Conservation (phyloP, 2,113 vertebrate genomes). For the Tupaia chinensis region DNA sequence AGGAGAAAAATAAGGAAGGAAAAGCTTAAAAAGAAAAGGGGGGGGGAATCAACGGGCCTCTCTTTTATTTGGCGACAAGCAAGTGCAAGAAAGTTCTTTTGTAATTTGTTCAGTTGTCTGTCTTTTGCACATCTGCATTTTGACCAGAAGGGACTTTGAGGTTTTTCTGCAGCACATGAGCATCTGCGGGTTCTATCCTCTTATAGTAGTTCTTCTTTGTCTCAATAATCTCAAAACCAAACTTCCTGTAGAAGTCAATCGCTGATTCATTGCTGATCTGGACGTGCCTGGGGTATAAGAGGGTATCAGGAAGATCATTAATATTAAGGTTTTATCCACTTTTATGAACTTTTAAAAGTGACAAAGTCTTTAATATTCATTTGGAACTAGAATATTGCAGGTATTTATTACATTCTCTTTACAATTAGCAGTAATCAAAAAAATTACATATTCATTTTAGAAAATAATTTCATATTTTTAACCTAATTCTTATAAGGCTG, state of each 20-base stretch:
- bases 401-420: background rate
- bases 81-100: conserved; percentile 91
- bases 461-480: conserved; percentile 21
- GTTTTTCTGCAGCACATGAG: conserved; percentile 99
- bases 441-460: conserved; percentile 19
- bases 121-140: conserved; percentile 96
- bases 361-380: too few species aligned
- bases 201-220: conserved; percentile 99
- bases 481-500: background rate
- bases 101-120: conserved; percentile 89
- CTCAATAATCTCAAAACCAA: conserved; percentile 99
- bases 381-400: background rate
- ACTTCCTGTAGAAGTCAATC: conserved; percentile 99
- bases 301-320: background rate
- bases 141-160: conserved; percentile 93
- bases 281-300: conserved; percentile 92
- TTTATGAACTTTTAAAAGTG: background rate
- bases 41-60: conserved; percentile 83
- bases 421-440: conserved; percentile 41
- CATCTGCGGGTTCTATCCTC: conserved; percentile 99
- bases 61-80: conserved; percentile 93
- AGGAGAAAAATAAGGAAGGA: conserved; percentile 55
- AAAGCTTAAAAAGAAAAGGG: conserved; percentile 4
- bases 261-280: conserved; percentile 99
- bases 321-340: conserved; percentile 26